Conservation (phyloP, 1,140 invertebrate species). For the Zaprionus ornatus region DNA sequence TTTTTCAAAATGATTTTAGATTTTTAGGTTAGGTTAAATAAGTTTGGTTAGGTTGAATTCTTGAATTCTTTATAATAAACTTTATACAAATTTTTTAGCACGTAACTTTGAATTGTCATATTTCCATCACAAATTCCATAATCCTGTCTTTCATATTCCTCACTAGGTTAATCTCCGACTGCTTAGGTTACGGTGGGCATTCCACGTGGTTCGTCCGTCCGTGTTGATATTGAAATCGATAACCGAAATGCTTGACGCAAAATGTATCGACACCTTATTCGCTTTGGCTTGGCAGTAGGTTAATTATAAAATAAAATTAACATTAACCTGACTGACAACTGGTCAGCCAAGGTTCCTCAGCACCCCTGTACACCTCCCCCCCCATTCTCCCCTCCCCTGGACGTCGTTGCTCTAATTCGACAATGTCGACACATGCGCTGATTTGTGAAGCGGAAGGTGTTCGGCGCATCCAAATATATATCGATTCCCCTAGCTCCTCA, state of each 20-base stretch:
- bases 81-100: neutral
- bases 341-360: slow-evolving; percentile 52
- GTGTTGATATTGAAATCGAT: slow-evolving; percentile 22
- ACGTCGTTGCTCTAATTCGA: slow-evolving; percentile 27
- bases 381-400: neutral
- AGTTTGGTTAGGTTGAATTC: too few relatives aligned
- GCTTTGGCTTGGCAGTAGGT: slow-evolving; percentile 47
- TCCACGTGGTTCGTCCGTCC: neutral
- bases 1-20: too few relatives aligned
- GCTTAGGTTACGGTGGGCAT: neutral
- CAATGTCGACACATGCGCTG: slow-evolving; percentile 57
- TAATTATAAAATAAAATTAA: slow-evolving; percentile 82
- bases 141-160: neutral
- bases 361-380: too few relatives aligned
- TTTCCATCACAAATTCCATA: too few relatives aligned
- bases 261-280: slow-evolving; percentile 19
- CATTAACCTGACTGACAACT: slow-evolving; percentile 73
- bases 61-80: too few relatives aligned
- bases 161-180: neutral
- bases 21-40: too few relatives aligned
- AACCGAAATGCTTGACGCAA: slow-evolving; percentile 33
- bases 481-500: slow-evolving; percentile 8
- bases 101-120: neutral
- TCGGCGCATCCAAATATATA: slow-evolving; percentile 75
- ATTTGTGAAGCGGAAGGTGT: slow-evolving; percentile 81